Evolutionary conservation across 2,113 vertebrate genomes (phyloP), one percentile per base, ranked within the genome.

Genomic region (Dipodomys merriami): DNA sequence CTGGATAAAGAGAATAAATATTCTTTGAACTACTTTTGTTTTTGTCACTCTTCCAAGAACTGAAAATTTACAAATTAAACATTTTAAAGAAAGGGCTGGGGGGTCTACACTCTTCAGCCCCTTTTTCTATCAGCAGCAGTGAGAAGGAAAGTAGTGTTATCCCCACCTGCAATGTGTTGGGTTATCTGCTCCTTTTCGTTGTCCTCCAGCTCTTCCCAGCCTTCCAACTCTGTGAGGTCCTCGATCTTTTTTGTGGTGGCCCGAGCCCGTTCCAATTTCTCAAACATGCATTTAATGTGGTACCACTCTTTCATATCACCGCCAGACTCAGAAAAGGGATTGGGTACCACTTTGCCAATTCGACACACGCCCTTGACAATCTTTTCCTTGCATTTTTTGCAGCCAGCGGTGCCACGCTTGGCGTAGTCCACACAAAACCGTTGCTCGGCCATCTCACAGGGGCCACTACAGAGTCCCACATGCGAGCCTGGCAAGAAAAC

Each of bases 221-320:
- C 99, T 95, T 99, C 99, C 97, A 99, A 97, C 16, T 99, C 99
- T 0, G 99, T 99, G 94, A 99, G 98, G 91, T 99, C 99, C 80
- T 99, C 99, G 0, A 99, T 99, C 97, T 99, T 99, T 98, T 99
- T 99, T 0, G 99, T 99, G 88, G 99, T 99, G 67, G 99, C 99
- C 83, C 99, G 98, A 0, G 99, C 99, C n/a, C 98, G 98, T 64
- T 99, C 99, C 60, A 99, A 98, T 97, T 99, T 99, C 98, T 99
- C 99, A 71, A 99, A 99, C 5, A 99, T 99, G 93, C 99, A 99
- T 94, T 99, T 99, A 11, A 99, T 97, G 0, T 99, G 99, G 96
- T 99, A 99, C 99, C 99, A 99, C 95, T 99, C 99, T 83, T 99
- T 99, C 99, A 99, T 99, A 35, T 99, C 99, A 0, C 99, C 99